Percentiles rank a stretch among this genome's conserved stretches.
Conservation (phyloP, 2,797 vertebrate genomes). For the Cephalopachus bancanus region DNA sequence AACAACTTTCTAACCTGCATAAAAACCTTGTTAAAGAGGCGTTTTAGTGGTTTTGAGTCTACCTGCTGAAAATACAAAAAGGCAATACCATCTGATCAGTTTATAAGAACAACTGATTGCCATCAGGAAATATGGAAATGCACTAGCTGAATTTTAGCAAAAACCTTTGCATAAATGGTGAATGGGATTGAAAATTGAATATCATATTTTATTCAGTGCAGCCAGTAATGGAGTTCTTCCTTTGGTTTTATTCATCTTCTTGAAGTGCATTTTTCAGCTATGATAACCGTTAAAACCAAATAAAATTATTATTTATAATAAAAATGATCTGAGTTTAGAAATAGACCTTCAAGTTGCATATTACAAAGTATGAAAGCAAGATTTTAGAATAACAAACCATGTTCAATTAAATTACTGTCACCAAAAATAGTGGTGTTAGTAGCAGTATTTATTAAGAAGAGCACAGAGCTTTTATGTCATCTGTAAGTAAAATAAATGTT, state of each 20-base stretch:
- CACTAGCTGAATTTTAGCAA: conserved; percentile 67
- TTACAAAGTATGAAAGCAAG: conserved; percentile 68
- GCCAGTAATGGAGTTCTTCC: conserved; percentile 57
- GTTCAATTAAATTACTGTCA: conserved; percentile 46
- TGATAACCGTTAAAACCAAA: conserved; percentile 60
- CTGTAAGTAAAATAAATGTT: conserved; percentile 52
- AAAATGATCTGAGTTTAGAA: conserved; percentile 72
- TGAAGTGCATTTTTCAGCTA: conserved; percentile 67
- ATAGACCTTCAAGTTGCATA: conserved; percentile 59
- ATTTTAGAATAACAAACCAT: conserved; percentile 47
- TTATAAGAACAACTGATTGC: conserved; percentile 68
- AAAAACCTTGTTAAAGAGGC: conserved; percentile 52
- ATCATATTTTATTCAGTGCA: conserved; percentile 72
- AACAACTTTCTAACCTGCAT: conserved; percentile 69
- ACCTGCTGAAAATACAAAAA: conserved; percentile 69
- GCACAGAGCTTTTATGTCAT: conserved; percentile 38
- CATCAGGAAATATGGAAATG: conserved; percentile 63
- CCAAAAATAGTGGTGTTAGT: conserved; percentile 53
- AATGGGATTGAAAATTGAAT: conserved; percentile 63
- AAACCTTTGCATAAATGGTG: conserved; percentile 64
- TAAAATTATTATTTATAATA: conserved; percentile 59
- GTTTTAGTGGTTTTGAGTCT: conserved; percentile 52
- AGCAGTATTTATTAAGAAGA: conserved; percentile 55
- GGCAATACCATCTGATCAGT: conserved; percentile 59
- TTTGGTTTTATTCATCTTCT: conserved; percentile 63